Conservation (phyloP, 2,888 invertebrate genomes). For the Melanostoma mellinum region DNA sequence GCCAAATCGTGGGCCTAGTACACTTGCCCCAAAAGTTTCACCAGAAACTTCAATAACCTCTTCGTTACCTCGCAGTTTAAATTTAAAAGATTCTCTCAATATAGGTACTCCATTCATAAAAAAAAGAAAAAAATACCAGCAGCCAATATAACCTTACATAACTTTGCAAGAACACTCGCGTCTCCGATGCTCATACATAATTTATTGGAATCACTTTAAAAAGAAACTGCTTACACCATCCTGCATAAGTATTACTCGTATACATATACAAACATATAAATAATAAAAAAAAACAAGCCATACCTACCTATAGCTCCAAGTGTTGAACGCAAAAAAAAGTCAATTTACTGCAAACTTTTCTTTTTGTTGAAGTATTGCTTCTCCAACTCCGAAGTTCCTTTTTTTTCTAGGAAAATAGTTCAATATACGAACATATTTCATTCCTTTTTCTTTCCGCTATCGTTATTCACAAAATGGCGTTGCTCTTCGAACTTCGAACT, state of each 20-base stretch:
- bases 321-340: conserved; percentile 15
- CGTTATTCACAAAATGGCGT: conserved; percentile 44
- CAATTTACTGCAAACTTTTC: conserved; percentile 15
- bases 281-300: too few relatives aligned
- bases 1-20: too few relatives aligned
- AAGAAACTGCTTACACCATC: not conserved
- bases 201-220: not conserved
- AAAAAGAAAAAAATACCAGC: conserved; percentile 2
- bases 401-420: conserved; percentile 13
- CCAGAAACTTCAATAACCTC: too few relatives aligned
- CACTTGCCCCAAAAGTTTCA: too few relatives aligned
- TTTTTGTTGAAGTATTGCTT: not conserved
- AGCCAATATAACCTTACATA: conserved; percentile 26
- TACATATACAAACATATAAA: too few relatives aligned
- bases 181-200: not conserved
- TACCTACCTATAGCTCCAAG: not conserved
- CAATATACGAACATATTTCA: not conserved
- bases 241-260: not conserved
- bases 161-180: conserved; percentile 2
- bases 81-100: too few relatives aligned
- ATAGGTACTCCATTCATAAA: not conserved
- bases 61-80: too few relatives aligned
- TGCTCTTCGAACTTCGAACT: conserved; percentile 19
- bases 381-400: not conserved
- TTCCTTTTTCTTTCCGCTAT: conserved; percentile 2